Base-by-base conservation (phyloP, 2,113 vertebrate species). In the Chaetops frenatus region DNA sequence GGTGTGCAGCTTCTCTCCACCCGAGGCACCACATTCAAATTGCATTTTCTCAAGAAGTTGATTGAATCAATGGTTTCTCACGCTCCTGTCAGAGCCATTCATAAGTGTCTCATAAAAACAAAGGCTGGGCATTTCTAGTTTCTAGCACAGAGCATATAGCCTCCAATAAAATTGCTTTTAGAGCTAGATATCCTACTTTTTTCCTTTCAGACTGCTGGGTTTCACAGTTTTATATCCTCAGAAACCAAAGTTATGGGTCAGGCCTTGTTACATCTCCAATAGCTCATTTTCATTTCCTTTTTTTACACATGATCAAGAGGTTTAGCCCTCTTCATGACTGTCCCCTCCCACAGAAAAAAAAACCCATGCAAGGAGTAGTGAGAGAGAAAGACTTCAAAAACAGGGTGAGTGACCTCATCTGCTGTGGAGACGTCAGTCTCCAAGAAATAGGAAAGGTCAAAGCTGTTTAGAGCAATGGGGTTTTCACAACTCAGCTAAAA, bases 331-430 rank as follows among this genome's bases (percentile, higher is more conserved):
- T 92, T 95, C 70, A 51, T 91, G 86, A 94, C 92, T 95, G 84
- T 92, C 83, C 95, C 96, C 96, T 95, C 96, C 96, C 94, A 96
- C 96, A 92, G 86, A 90, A 94, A 89, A 94, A 89, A 85, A 96
- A 92, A 60, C 31, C 66, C 87, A 31, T 61, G 64, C 8, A 21
- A 91, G 47, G 53, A 92, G 89, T 50, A 94, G 42, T 5, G 18
- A 92, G 95, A 88, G 67, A 95, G 64, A 66, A 83, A 96, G 62
- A 89, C 70, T 91, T 95, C 51, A 86, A 95, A 97, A 94, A 91
- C 92, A 94, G 78, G 40, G 54, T 86, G 64, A 92, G 61, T 96
- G 95, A 94, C 90, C 78, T 97, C 94, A 95, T 92, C 50, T 91
- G 25, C 73, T 35, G 28, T 40, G 58, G 81, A 95, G 44, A 88